Evolutionary conservation across 2,113 vertebrate species (phyloP), one percentile per base, ranked within the genome.

Genomic region (Perognathus longimembris): DNA sequence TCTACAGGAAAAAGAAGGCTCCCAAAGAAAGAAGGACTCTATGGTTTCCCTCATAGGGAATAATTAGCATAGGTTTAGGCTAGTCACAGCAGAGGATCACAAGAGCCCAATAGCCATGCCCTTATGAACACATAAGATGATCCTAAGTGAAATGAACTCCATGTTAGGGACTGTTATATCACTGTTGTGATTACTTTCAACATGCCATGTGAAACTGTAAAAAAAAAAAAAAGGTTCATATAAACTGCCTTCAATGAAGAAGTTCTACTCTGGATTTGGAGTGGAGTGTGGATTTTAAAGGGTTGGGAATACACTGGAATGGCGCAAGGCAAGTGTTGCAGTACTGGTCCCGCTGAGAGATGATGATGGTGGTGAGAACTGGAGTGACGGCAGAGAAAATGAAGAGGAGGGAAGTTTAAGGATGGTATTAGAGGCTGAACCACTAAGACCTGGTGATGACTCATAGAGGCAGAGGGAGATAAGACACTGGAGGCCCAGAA

Each of bases 161-260:
- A n/a, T n/a, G n/a, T n/a, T n/a, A n/a, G n/a, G n/a, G n/a, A n/a
- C n/a, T n/a, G n/a, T n/a, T n/a, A n/a, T n/a, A n/a, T n/a, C n/a
- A n/a, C n/a, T n/a, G n/a, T n/a, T n/a, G n/a, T n/a, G n/a, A n/a
- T n/a, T n/a, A n/a, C n/a, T n/a, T n/a, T n/a, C n/a, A n/a, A n/a
- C n/a, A n/a, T n/a, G n/a, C n/a, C n/a, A n/a, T n/a, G n/a, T n/a
- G n/a, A n/a, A n/a, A n/a, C n/a, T n/a, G n/a, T n/a, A n/a, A n/a
- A n/a, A n/a, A n/a, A n/a, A n/a, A n/a, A n/a, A n/a, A n/a, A 17
- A 90, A 88, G 50, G 66, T 42, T 80, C 79, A 84, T 36, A 79
- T 59, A 38, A 80, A 71, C 9, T 66, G 10, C 80, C 85, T 88
- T 63, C 84, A 76, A 0, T 77, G 63, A 85, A 59, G 42, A 38